Conservation (phyloP, 1,140 invertebrate species). For the Achatina immaculata region DNA sequence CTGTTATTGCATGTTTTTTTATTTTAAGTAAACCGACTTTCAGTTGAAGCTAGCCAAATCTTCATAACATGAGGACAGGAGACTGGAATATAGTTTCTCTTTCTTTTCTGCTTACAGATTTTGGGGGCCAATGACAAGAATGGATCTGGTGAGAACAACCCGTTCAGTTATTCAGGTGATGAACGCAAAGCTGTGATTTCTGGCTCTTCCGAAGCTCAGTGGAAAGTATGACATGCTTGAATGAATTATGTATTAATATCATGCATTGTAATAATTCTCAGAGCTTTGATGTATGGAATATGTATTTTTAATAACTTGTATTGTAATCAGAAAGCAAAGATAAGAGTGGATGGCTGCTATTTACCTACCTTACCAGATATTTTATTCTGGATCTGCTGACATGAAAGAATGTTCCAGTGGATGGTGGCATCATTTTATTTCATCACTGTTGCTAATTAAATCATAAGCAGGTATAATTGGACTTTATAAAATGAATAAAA, state of each 20-base stretch:
- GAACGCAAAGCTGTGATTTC: slow-evolving; percentile 96
- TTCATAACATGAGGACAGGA: too few species aligned
- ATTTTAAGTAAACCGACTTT: too few species aligned
- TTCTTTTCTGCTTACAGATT: slow-evolving; percentile 25
- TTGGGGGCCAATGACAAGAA: slow-evolving; percentile 44
- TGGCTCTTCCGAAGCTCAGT: slow-evolving; percentile 90
- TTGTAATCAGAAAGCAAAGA: too few species aligned
- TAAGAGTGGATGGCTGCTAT: too few species aligned
- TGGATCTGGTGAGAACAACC: slow-evolving; percentile 47
- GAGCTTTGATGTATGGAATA: background rate
- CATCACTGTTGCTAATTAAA: background rate
- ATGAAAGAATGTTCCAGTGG: too few species aligned
- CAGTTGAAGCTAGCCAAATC: too few species aligned
- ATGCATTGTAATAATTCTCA: background rate
- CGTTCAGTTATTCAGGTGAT: slow-evolving; percentile 37
- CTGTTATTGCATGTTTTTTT: too few species aligned
- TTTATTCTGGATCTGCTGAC: too few species aligned
- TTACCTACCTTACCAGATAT: too few species aligned
- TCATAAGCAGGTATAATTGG: background rate
- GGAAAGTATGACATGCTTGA: slow-evolving; percentile 81
- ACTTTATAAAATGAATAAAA: background rate
- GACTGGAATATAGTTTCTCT: too few species aligned
- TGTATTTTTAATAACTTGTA: background rate
- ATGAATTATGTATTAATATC: background rate
- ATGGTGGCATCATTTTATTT: background rate